phyloP scores from a whole-genome alignment of 2,113 vertebrate species.

The Plecotus auritus region DNA sequence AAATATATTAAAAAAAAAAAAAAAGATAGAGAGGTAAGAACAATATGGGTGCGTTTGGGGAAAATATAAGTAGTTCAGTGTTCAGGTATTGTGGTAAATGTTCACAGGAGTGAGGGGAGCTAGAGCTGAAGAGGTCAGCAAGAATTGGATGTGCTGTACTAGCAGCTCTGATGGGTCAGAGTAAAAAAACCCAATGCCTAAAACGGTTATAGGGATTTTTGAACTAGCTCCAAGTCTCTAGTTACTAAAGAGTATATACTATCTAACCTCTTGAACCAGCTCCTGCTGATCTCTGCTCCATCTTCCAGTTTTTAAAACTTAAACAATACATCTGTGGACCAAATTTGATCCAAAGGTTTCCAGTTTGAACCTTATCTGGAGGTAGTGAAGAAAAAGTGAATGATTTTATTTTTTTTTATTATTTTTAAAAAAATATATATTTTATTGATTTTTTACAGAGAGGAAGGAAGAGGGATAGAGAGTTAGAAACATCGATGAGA shows the following conservation, averaged over 20 bases:
- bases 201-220: neutral
- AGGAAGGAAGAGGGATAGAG: too few relatives aligned
- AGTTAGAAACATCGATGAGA: too few relatives aligned
- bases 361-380: slow-evolving; percentile 6
- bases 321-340: neutral
- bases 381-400: neutral
- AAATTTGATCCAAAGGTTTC: neutral
- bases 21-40: neutral
- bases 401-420: too few relatives aligned
- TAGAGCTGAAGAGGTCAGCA: neutral
- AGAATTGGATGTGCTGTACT: neutral
- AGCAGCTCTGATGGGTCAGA: neutral
- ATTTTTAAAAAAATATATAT: too few relatives aligned
- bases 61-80: neutral
- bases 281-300: neutral
- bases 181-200: neutral
- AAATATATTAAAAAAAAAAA: too few relatives aligned
- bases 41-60: neutral
- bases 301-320: neutral
- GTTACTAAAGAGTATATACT: neutral
- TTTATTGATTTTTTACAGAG: too few relatives aligned
- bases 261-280: neutral
- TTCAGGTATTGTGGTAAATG: neutral
- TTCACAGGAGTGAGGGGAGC: neutral
- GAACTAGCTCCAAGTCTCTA: neutral